A percentile compares a stretch with the other conserved stretches of the same genome.
Evolutionary conservation across 1,140 invertebrate genomes (phyloP).

Genomic region (Heterodera carotae): DNA sequence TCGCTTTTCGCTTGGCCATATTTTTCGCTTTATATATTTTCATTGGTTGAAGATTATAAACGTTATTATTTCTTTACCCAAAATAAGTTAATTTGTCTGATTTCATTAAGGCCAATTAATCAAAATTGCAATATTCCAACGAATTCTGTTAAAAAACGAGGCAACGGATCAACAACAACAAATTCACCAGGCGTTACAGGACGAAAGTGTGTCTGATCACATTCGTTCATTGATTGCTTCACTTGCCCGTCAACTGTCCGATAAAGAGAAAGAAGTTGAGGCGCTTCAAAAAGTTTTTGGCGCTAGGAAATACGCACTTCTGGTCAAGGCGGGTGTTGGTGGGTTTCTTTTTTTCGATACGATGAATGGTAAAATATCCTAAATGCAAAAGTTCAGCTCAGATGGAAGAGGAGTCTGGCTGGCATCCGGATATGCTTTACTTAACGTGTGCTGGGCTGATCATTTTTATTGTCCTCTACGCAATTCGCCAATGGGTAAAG

Average conservation of each 20-base stretch:
- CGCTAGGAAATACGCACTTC: not conserved
- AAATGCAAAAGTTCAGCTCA: not conserved
- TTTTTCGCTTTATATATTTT: no score
- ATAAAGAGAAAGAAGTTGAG: not conserved
- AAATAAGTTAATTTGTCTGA: no score
- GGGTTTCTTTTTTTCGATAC: not conserved
- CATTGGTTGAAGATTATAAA: not conserved
- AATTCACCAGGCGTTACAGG: not conserved
- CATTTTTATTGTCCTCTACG: slow-evolving; percentile 40
- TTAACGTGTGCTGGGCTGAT: slow-evolving; percentile 24
- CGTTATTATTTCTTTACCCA: no score
- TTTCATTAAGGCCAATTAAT: no score
- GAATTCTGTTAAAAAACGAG: not conserved
- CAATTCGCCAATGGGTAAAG: slow-evolving; percentile 38
- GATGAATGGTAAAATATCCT: no score
- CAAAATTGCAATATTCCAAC: not conserved
- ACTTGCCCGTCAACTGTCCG: not conserved
- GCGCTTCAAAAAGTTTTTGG: not conserved
- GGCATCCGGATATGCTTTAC: slow-evolving; percentile 33
- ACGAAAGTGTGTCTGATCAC: not conserved
- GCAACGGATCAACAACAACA: not conserved
- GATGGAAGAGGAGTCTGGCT: slow-evolving; percentile 44
- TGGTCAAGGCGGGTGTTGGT: not conserved
- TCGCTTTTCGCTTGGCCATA: no score
- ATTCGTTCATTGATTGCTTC: not conserved